These are phyloP conservation scores for Typhlomys cinereus DNA, from an alignment of 2,113 vertebrate species.

Conservation along the genomic window DNA sequence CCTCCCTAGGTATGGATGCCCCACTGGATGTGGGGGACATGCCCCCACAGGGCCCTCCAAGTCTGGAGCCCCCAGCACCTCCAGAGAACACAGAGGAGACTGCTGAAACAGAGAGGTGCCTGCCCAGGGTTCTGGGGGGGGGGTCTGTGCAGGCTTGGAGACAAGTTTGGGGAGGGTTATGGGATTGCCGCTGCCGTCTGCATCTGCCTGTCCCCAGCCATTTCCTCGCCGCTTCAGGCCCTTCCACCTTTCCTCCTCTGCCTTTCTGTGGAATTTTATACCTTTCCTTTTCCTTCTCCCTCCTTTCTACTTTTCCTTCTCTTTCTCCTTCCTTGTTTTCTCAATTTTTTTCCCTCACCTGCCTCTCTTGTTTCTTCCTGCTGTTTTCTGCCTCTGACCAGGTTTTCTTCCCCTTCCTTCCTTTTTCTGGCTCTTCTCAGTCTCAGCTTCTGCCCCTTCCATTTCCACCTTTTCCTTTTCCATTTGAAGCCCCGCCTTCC, in stretches of 20 bases:
- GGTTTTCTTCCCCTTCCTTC: not conserved
- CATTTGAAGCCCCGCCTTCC: not conserved
- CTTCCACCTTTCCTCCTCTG: not conserved
- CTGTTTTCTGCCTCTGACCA: not conserved
- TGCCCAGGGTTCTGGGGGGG: not conserved
- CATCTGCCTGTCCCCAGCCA: slow-evolving; percentile 3
- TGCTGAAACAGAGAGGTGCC: slow-evolving; percentile 90
- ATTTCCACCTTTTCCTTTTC: not conserved
- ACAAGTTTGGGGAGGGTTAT: fast-evolving
- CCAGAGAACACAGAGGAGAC: slow-evolving; percentile 85
- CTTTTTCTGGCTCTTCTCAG: not conserved
- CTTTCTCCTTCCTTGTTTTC: not conserved
- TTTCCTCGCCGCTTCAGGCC: not conserved
- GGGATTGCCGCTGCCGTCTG: not conserved
- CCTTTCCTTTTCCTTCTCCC: no score
- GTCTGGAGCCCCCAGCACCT: slow-evolving; percentile 35
- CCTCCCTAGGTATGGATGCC: slow-evolving; percentile 63
- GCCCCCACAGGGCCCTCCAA: not conserved
- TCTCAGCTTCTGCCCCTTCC: not conserved
- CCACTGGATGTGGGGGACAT: slow-evolving; percentile 66
- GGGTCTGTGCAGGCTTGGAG: not conserved
- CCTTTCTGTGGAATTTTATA: no score
- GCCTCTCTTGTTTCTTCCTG: not conserved
- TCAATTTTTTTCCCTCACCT: not conserved
- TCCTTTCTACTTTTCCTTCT: fast-evolving